These are phyloP conservation scores for Semicossyphus pulcher DNA, from an alignment of 2,113 vertebrate species.

Conservation along the genomic window DNA sequence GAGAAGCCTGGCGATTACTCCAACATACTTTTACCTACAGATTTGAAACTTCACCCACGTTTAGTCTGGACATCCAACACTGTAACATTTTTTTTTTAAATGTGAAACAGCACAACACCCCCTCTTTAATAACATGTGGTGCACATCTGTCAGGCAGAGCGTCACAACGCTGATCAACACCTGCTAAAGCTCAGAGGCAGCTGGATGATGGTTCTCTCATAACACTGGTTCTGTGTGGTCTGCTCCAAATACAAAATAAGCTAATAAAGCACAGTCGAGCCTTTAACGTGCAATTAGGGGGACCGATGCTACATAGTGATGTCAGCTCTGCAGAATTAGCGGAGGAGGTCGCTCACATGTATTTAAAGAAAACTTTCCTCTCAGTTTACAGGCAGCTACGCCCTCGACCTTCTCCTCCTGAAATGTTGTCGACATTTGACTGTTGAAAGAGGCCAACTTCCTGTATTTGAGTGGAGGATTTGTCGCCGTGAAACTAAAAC, in stretches of 20 bases:
- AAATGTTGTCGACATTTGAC: background rate
- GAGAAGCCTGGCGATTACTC: too few species aligned
- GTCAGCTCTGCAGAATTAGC: too few species aligned
- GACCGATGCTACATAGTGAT: background rate
- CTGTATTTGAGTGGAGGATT: slow-evolving; percentile 18
- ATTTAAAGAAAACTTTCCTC: background rate
- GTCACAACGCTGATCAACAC: slow-evolving; percentile 16
- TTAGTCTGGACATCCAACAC: too few species aligned
- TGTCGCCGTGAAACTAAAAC: too few species aligned
- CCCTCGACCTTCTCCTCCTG: background rate
- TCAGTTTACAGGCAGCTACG: accelerated
- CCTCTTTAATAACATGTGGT: too few species aligned
- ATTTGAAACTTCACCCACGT: too few species aligned
- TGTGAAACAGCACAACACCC: too few species aligned
- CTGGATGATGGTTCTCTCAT: slow-evolving; percentile 9
- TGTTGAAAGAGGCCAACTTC: slow-evolving; percentile 43
- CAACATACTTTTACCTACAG: too few species aligned
- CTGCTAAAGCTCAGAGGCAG: slow-evolving; percentile 22
- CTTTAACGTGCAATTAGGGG: background rate
- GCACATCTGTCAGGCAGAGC: slow-evolving; percentile 13
- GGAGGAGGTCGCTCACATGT: background rate
- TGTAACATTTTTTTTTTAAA: too few species aligned
- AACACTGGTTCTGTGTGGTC: slow-evolving; percentile 20
- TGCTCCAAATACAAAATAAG: background rate
- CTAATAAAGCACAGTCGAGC: background rate